Base-by-base conservation (phyloP, 2,888 invertebrate genomes). In the Ecliptopera silaceata region DNA sequence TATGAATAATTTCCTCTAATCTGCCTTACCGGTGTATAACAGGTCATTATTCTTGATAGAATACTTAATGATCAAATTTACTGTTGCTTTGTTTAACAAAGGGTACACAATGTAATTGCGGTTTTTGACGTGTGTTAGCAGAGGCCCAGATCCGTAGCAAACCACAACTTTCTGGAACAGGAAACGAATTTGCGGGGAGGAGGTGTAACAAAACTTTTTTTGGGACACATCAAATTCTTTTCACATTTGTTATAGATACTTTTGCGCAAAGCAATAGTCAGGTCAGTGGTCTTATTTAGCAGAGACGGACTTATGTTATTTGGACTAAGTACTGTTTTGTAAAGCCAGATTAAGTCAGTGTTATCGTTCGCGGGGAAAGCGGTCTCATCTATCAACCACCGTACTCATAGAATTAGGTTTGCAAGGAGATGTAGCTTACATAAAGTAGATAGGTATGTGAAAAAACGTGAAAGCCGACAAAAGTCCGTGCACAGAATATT, bases 101-200 rank as follows among this genome's bases (percentile, higher is more conserved):
- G 45, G 39, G 45, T 47, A 32, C 42, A 47, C 45, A 57, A 57
- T 68, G 69, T 70, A 74, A 74, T 69, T 70, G 66, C 56, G 69
- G 69, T 68, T 68, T 67, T 68, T 41, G 56, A 59, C 59, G 45
- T 57, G 58, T 65, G 62, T 66, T 63, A 64, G 56, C 56, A 59
- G 47, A 62, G 58, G 47, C 58, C 64, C 60, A 53, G 59, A 63
- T 67, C 61, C 65, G 58, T 61, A 65, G 70, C 68, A 64, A 68
- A 69, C 70, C 65, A 51, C 71, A 74, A 75, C 70, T 74, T 74
- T 69, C 65, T 61, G 66, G 70, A 54, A 26, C 41, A 20, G 49
- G 36, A 43, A 59, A 49, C 57, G 53, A 65, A 56, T 56, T 65
- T 65, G 41, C 55, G 57, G 65, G 60, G 62, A 64, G 66, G 65